Conservation (phyloP, 1,140 invertebrate genomes). For the Zaprionus gabonicus region DNA sequence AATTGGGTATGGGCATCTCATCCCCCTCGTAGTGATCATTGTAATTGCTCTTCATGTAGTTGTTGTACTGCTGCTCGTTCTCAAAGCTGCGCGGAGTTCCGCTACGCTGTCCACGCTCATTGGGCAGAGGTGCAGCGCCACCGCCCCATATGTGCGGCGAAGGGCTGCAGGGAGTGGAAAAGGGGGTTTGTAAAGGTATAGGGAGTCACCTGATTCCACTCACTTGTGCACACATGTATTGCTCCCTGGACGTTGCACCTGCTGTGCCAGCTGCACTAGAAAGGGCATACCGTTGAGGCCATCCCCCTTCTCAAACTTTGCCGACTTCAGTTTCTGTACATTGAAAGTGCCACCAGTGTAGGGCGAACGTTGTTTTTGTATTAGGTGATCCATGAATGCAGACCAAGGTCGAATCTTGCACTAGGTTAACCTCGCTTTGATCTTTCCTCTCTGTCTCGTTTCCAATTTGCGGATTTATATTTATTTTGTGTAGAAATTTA, state of each 20-base stretch:
- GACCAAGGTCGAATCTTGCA: background rate
- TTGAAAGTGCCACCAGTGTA: slow-evolving; percentile 53
- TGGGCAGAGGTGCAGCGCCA: background rate
- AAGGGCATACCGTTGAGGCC: slow-evolving; percentile 56
- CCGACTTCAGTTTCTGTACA: slow-evolving; percentile 38
- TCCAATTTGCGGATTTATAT: slow-evolving; percentile 3
- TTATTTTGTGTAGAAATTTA: slow-evolving; percentile 49
- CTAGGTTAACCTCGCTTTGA: background rate
- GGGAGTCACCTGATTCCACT: slow-evolving; percentile 1
- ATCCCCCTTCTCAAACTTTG: slow-evolving; percentile 11
- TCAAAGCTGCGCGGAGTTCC: slow-evolving; percentile 17
- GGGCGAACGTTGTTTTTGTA: slow-evolving; percentile 64
- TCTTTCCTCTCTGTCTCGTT: background rate
- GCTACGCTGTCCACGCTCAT: slow-evolving; percentile 23
- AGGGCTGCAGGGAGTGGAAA: background rate
- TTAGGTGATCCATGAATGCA: slow-evolving; percentile 9
- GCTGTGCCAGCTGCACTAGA: slow-evolving; percentile 25
- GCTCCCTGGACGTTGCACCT: slow-evolving; percentile 38
- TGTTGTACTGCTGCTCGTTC: slow-evolving; percentile 14
- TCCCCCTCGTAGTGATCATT: slow-evolving; percentile 32
- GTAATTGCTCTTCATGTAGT: background rate
- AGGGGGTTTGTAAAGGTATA: too few species aligned
- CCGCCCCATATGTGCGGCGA: slow-evolving; percentile 26
- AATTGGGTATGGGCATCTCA: background rate
- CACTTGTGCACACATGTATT: slow-evolving; percentile 16